phyloP scores from a whole-genome alignment of 1,140 invertebrate genomes.

The Drosophila sp. region DNA sequence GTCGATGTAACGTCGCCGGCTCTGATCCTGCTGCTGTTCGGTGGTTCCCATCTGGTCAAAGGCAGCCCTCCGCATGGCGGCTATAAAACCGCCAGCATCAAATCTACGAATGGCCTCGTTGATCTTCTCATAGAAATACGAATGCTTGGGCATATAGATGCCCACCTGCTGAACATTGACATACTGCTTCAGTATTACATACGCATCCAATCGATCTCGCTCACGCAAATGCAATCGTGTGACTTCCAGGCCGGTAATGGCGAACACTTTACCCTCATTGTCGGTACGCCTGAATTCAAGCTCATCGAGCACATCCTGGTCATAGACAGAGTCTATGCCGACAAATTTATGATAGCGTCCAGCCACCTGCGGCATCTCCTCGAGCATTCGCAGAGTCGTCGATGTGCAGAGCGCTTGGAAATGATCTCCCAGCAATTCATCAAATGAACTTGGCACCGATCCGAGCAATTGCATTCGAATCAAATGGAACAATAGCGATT shows the following conservation, averaged over 20 bases:
- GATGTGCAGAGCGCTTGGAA: conserved; percentile 48
- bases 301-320: conserved; percentile 43
- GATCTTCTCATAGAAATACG: conserved; percentile 50
- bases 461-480: conserved; percentile 57
- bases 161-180: conserved; percentile 59
- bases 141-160: conserved; percentile 71
- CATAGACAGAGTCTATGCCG: conserved; percentile 22
- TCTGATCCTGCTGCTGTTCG: neutral
- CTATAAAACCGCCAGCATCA: conserved; percentile 49
- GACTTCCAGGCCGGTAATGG: conserved; percentile 49
- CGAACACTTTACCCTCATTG: conserved; percentile 33
- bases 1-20: conserved; percentile 12
- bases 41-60: conserved; percentile 22
- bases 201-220: conserved; percentile 4
- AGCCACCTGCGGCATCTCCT: conserved; percentile 47
- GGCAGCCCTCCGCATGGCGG: conserved; percentile 45
- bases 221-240: conserved; percentile 30
- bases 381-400: conserved; percentile 43
- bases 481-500: conserved; percentile 68
- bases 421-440: conserved; percentile 41
- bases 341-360: conserved; percentile 21
- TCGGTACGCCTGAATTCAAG: conserved; percentile 18
- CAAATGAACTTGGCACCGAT: conserved; percentile 40
- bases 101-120: conserved; percentile 31
- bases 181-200: conserved; percentile 42